Evolutionary conservation across 2,888 invertebrate genomes (phyloP).

Genomic region (Pantelozetes paolii): DNA sequence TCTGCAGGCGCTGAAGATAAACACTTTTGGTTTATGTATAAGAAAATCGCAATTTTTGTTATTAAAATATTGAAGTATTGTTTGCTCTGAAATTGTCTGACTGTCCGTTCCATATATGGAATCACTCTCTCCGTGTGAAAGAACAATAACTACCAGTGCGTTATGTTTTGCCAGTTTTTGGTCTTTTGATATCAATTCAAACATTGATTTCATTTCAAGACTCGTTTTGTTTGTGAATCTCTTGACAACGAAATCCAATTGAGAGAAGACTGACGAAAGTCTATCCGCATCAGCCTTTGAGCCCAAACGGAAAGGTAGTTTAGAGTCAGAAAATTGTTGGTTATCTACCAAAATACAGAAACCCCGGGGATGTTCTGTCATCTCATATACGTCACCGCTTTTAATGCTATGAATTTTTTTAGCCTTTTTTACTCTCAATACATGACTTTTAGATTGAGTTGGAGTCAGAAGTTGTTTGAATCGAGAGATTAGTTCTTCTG

Average conservation of each 20-base stretch:
- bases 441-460: not conserved
- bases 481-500: not conserved
- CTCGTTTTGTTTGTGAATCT: not conserved
- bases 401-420: not conserved
- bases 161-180: not conserved
- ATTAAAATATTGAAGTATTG: conserved; percentile 42
- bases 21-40: conserved; percentile 44
- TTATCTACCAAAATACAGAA: conserved; percentile 40
- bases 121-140: conserved; percentile 17
- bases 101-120: conserved; percentile 40
- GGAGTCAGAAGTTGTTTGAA: not conserved
- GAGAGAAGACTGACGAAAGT: conserved; percentile 9
- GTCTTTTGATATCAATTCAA: not conserved
- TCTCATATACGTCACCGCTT: conserved; percentile 9
- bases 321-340: not conserved
- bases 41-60: conserved; percentile 42
- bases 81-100: conserved; percentile 22
- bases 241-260: conserved; percentile 11
- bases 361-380: conserved; percentile 37
- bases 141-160: conserved; percentile 24
- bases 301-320: not conserved
- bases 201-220: not conserved
- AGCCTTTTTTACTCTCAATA: not conserved
- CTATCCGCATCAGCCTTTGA: conserved; percentile 32
- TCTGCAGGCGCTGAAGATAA: conserved; percentile 45